Base-by-base conservation (phyloP, 64 coral and sea anemone species). In the Actinia tenebrosa region DNA sequence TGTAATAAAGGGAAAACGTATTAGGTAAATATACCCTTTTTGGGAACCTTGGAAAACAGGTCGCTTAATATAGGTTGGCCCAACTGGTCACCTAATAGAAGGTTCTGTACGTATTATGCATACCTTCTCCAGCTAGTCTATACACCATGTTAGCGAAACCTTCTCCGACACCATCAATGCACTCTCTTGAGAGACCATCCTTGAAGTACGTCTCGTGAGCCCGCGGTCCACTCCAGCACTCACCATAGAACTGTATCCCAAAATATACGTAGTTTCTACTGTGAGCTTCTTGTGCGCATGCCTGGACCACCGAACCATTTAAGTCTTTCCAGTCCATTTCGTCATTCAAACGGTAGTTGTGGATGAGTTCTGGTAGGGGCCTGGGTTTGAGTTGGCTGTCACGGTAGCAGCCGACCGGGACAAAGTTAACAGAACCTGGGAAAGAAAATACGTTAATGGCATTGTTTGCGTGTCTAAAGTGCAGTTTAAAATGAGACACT, bases 181-280 rank as follows among this genome's bases (percentile, higher is more conserved):
- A 89, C 1, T 11, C 30, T 20, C 20, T 64, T 17, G 87, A 82
- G 3, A 9, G 23, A 45, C 87, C 87, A 45, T 89, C 59, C 17
- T 71, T 83, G 15, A 45, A 63, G 37, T 83, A 89, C 59, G 79
- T 89, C 23, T 17, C 19, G 14, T 89, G 37, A 20, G 79, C 87
- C 60, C 50, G 60, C 4, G 23, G 20, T 23, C 87, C 87, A 47
- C 87, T 89, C 87, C 79, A 89, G 81, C 87, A 89, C 80, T 89
- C 87, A 4, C 87, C 87, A 89, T 89, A 89, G 44, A 89, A 89
- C 79, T 89, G 87, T 52, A 89, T 10, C 46, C 87, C 87, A 69
- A 89, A 89, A 60, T 89, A 83, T 46, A 47, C 11, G 60, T 82
- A 83, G 44, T 25, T 69, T 5, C 19, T 81, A 2, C 13, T 53